Percentiles rank a stretch among this genome's conserved stretches.
Conservation (phyloP, 2,797 vertebrate species). For the Gymnocypris eckloni region DNA sequence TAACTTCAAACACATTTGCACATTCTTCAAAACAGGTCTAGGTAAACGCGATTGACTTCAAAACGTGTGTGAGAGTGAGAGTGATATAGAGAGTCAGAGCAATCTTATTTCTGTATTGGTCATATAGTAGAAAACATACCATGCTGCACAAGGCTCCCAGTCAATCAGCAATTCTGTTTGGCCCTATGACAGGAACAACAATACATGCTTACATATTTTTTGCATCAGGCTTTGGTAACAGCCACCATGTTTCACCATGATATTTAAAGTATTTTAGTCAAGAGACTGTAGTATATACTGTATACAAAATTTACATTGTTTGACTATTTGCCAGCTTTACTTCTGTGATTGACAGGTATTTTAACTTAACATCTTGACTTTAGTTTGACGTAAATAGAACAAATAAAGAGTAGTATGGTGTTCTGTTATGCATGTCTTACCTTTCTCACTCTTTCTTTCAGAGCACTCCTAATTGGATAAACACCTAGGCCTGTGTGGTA, state of each 20-base stretch:
- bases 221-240: not conserved
- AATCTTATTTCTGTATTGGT: conserved; percentile 1
- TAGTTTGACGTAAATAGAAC: not conserved
- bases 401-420: not conserved
- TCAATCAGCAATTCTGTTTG: not conserved
- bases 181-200: conserved; percentile 3
- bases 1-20: not conserved
- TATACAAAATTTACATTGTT: not conserved
- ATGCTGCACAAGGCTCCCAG: not conserved
- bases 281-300: not conserved
- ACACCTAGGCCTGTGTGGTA: not conserved
- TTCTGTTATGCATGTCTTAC: conserved; percentile 3
- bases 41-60: not conserved
- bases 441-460: conserved; percentile 8
- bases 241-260: not conserved
- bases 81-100: not conserved
- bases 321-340: conserved; percentile 3
- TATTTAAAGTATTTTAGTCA: conserved; percentile 3
- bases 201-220: not conserved
- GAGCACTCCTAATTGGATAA: not conserved
- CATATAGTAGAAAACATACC: not conserved
- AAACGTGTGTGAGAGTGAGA: not conserved
- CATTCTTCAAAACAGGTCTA: not conserved
- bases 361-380: not conserved
- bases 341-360: not conserved